A percentile compares a stretch with the other conserved stretches of the same genome.
phyloP scores from a whole-genome alignment of 2,888 invertebrate species.

The Dryococelus australis region DNA sequence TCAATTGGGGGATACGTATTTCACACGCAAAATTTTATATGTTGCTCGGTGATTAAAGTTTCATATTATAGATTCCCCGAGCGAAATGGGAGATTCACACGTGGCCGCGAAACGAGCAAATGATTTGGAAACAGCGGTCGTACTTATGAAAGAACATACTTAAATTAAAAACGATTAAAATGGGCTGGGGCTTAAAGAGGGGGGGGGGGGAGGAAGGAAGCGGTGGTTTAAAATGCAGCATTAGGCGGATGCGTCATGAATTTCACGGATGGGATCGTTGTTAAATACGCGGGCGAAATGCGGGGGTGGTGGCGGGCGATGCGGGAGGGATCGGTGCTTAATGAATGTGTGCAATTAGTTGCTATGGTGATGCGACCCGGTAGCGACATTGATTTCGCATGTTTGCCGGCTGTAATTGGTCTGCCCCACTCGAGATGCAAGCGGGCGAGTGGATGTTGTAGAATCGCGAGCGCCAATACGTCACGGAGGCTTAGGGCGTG shows the following conservation, averaged over 20 bases:
- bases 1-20: no score
- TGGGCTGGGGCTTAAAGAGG: neutral
- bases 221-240: neutral
- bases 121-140: neutral
- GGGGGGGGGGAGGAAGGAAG: neutral
- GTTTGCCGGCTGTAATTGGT: neutral
- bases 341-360: slow-evolving; percentile 16
- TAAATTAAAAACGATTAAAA: neutral
- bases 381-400: slow-evolving; percentile 16
- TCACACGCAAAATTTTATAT: neutral
- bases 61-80: neutral
- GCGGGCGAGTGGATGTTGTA: neutral
- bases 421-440: neutral
- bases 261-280: neutral
- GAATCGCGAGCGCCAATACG: neutral
- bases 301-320: neutral
- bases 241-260: neutral
- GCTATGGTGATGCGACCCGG: slow-evolving; percentile 16
- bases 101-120: neutral
- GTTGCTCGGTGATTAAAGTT: neutral
- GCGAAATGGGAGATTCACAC: neutral
- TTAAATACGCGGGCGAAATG: neutral
- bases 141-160: neutral
- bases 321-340: neutral
- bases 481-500: neutral